phyloP scores from a whole-genome alignment of 2,888 invertebrate genomes.

The Eristalis arbustorum region DNA sequence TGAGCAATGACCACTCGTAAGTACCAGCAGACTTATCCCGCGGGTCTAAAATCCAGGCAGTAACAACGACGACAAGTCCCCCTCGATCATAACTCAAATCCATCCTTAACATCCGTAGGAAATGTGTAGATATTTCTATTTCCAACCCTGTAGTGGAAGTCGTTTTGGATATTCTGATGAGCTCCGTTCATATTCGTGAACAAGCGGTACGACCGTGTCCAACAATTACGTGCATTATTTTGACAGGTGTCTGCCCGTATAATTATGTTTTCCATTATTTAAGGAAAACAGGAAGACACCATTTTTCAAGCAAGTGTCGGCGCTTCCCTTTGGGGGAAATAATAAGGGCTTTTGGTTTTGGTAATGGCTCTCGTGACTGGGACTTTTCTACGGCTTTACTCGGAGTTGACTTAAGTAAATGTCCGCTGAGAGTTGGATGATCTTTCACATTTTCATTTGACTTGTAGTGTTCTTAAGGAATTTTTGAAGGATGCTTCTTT shows the following conservation, averaged over 20 bases:
- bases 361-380: no score
- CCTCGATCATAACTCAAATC: not conserved
- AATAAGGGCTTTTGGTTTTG: not conserved
- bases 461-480: no score
- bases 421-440: no score
- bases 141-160: not conserved
- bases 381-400: no score
- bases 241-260: not conserved
- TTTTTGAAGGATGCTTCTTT: no score
- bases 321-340: not conserved
- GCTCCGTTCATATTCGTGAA: not conserved
- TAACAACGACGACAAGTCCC: no score
- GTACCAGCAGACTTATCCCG: no score
- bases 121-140: not conserved
- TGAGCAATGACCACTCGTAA: no score
- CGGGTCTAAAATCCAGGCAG: no score
- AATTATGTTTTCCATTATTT: not conserved
- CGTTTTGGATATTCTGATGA: not conserved
- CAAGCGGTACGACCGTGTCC: not conserved
- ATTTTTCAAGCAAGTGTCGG: not conserved
- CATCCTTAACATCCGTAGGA: not conserved
- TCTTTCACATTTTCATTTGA: no score
- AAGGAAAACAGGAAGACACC: not conserved
- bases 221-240: not conserved
- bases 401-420: no score